These are phyloP conservation scores for Trichonephila clavipes DNA, from an alignment of 1,140 invertebrate species.

Conservation along the genomic window DNA sequence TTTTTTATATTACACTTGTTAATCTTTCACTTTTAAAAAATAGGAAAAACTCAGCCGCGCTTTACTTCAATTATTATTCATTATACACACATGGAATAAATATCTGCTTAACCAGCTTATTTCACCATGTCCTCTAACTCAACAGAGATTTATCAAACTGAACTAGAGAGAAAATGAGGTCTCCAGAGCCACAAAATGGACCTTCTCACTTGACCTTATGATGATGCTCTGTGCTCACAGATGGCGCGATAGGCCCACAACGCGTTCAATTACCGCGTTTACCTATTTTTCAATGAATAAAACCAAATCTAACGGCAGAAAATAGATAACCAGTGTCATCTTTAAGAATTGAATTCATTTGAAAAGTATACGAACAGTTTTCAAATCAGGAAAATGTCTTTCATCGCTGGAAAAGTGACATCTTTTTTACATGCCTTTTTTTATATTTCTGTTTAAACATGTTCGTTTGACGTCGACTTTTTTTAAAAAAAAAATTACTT, in stretches of 20 bases:
- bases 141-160: neutral
- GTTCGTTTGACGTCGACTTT: too few species aligned
- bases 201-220: slow-evolving; percentile 54
- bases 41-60: too few species aligned
- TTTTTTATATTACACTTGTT: too few species aligned
- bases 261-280: slow-evolving; percentile 33
- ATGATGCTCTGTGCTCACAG: slow-evolving; percentile 57
- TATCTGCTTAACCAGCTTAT: neutral
- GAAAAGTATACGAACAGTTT: too few species aligned
- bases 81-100: neutral
- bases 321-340: neutral
- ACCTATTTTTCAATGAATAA: neutral
- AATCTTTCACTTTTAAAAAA: too few species aligned
- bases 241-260: slow-evolving; percentile 63
- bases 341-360: too few species aligned
- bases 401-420: too few species aligned
- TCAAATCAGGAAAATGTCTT: too few species aligned
- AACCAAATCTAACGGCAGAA: neutral
- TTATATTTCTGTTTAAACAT: too few species aligned
- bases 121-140: neutral
- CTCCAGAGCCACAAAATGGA: neutral
- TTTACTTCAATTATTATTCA: too few species aligned
- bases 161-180: neutral
- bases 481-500: too few species aligned
- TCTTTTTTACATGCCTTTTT: too few species aligned